A percentile compares a stretch with the other conserved stretches of the same genome.
Evolutionary conservation across 1,140 invertebrate species (phyloP).

Genomic region (Lepidurus arcticus): DNA sequence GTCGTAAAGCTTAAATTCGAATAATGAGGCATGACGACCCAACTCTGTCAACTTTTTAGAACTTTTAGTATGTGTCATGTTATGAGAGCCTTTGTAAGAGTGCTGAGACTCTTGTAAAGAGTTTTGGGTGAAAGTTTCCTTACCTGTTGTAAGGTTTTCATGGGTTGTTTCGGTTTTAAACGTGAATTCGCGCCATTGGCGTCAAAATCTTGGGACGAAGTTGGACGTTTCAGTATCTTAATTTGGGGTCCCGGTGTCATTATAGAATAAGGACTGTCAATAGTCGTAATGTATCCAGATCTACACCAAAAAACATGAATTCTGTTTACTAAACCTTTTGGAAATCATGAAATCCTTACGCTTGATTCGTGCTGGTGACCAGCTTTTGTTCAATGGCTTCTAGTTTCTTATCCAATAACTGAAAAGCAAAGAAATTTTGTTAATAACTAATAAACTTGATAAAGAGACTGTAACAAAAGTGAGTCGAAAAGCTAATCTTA

Average conservation of each 20-base stretch:
- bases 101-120: background rate
- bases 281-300: background rate
- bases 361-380: background rate
- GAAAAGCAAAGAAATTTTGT: background rate
- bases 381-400: background rate
- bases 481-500: background rate
- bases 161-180: background rate
- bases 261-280: background rate
- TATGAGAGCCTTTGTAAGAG: no score
- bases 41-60: no score
- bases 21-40: no score
- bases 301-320: background rate
- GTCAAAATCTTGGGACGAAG: background rate
- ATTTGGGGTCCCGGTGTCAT: background rate
- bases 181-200: background rate
- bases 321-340: no score
- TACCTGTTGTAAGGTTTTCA: conserved; percentile 1
- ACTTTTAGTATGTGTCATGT: no score
- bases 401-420: background rate
- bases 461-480: background rate
- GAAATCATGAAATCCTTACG: background rate
- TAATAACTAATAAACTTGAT: background rate
- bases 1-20: no score
- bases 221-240: conserved; percentile 3
- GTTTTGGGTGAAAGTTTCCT: background rate